phyloP scores from a whole-genome alignment of 1,140 invertebrate species.

The Dolichoris vasculosae region DNA sequence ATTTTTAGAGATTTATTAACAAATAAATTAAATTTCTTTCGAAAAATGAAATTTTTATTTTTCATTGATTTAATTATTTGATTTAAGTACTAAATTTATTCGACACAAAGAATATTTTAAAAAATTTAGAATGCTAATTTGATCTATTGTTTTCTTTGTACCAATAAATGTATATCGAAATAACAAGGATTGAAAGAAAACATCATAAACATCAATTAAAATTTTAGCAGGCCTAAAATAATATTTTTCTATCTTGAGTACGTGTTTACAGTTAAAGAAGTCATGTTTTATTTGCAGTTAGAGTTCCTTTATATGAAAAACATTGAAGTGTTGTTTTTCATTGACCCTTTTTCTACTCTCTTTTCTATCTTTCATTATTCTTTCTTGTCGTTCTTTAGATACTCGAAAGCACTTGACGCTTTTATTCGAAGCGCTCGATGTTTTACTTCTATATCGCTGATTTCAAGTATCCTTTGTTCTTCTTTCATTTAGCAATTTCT shows the following conservation, averaged over 20 bases:
- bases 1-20: no score
- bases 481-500: constrained; percentile 12
- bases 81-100: no score
- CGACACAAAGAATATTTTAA: no score
- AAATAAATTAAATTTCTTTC: no score
- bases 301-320: background rate
- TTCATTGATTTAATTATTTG: no score
- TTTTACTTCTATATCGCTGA: constrained; percentile 16
- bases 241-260: background rate
- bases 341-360: constrained; percentile 8
- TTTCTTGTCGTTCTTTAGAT: background rate
- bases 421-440: constrained; percentile 21
- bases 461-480: constrained; percentile 21
- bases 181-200: no score
- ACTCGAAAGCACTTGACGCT: constrained; percentile 34
- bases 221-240: background rate
- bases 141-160: no score
- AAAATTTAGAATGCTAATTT: no score
- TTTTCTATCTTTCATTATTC: constrained; percentile 20
- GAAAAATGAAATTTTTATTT: no score
- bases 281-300: background rate
- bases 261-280: background rate
- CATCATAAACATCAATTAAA: no score
- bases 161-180: no score
- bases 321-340: constrained; percentile 26